phyloP scores from a whole-genome alignment of 2,113 vertebrate species.

The Oncorhynchus kisutch region DNA sequence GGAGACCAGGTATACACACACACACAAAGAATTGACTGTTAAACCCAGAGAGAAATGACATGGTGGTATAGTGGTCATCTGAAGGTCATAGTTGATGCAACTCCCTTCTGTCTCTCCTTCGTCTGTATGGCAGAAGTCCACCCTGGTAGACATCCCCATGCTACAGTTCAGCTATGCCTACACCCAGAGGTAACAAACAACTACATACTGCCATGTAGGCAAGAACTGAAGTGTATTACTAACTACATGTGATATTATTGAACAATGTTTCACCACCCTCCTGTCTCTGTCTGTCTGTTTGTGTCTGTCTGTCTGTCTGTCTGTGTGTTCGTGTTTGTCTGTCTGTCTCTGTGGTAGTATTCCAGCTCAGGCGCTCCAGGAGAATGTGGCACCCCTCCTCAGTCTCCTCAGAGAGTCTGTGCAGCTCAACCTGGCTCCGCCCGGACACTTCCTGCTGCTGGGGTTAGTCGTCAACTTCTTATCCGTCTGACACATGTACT shows the following conservation, averaged over 20 bases:
- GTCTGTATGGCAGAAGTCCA: conserved; percentile 75
- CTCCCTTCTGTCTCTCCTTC: neutral
- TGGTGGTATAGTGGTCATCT: no score
- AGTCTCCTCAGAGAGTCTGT: conserved; percentile 87
- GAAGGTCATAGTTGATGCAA: neutral
- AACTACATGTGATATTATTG: no score
- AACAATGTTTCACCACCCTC: no score
- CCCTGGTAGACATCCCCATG: conserved; percentile 87
- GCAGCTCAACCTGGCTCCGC: conserved; percentile 90
- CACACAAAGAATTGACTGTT: no score
- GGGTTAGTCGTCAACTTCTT: conserved; percentile 73
- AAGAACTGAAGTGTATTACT: no score
- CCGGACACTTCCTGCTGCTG: conserved; percentile 91
- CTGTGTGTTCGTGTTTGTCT: neutral
- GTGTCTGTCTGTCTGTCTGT: neutral
- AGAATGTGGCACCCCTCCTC: conserved; percentile 83
- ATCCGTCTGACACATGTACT: no score
- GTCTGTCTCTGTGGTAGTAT: conserved; percentile 67
- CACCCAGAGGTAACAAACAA: conserved; percentile 80
- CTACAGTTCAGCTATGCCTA: conserved; percentile 89
- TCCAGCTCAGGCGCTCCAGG: conserved; percentile 79
- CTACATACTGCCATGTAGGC: neutral
- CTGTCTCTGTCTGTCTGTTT: neutral
- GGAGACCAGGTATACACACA: conserved; percentile 82
- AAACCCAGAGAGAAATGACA: no score